A percentile compares a stretch with the other conserved stretches of the same genome.
These are phyloP conservation scores for Podabrus alpinus DNA, from an alignment of 2,888 invertebrate species.

Conservation along the genomic window DNA sequence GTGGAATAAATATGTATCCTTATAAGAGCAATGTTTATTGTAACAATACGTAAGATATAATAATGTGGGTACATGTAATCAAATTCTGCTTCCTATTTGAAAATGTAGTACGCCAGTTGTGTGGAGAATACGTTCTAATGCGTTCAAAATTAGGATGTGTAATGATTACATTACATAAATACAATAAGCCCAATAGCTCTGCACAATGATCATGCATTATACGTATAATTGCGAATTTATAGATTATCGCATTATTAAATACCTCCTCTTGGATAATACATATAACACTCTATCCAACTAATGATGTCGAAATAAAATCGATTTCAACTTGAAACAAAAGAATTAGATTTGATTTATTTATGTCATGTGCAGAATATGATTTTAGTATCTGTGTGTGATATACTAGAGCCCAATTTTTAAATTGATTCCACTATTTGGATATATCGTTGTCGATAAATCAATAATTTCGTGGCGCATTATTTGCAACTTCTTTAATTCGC, in stretches of 20 bases:
- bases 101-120: background rate
- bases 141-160: background rate
- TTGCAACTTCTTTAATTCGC: background rate
- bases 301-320: background rate
- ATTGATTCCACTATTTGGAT: background rate
- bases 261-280: constrained; percentile 4
- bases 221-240: constrained; percentile 2
- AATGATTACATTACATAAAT: background rate
- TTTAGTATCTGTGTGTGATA: background rate
- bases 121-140: background rate
- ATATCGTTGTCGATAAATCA: background rate
- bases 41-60: background rate
- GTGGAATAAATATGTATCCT: background rate
- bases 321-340: constrained; percentile 1
- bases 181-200: background rate
- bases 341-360: background rate
- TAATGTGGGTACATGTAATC: background rate
- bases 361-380: constrained; percentile 2
- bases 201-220: background rate
- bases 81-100: background rate
- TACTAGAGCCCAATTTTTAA: background rate
- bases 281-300: background rate
- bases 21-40: constrained; percentile 1
- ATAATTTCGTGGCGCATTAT: background rate
- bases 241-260: background rate